A percentile compares a stretch with the other conserved stretches of the same genome.
Conservation (phyloP, 2,888 invertebrate genomes). For the Lissonota sp. region DNA sequence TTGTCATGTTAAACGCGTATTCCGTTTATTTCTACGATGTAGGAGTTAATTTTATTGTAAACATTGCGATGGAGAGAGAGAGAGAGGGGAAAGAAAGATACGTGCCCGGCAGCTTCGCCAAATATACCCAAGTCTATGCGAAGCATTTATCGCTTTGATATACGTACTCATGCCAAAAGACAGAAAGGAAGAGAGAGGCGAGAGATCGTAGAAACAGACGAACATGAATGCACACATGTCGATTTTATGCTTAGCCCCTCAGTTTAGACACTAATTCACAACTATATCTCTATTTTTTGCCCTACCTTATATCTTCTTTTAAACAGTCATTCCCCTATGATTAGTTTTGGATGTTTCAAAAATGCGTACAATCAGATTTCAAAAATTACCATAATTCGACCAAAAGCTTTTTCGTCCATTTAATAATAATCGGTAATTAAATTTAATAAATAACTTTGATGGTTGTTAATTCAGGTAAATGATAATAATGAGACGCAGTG, state of each 20-base stretch:
- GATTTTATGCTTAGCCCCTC: neutral
- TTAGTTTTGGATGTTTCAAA: no score
- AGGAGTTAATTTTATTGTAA: conserved; percentile 77
- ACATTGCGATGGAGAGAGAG: conserved; percentile 70
- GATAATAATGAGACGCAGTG: no score
- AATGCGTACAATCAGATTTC: no score
- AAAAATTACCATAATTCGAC: no score
- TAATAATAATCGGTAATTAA: no score
- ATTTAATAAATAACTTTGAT: no score
- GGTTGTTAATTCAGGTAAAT: no score
- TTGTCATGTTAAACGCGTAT: conserved; percentile 72
- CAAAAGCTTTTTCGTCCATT: no score
- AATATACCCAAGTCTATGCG: conserved; percentile 35
- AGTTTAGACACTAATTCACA: neutral
- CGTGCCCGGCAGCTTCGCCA: conserved; percentile 29
- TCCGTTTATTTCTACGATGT: conserved; percentile 72
- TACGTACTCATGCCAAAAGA: neutral
- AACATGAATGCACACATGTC: conserved; percentile 15
- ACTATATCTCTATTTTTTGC: neutral
- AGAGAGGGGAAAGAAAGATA: conserved; percentile 3
- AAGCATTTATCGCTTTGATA: conserved; percentile 2
- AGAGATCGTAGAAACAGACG: conserved; percentile 14
- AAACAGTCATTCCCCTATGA: no score
- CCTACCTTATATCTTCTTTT: no score
- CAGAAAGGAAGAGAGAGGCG: neutral